Base-by-base conservation (phyloP, 2,797 vertebrate species). In the Neosilurus mollespiculum region DNA sequence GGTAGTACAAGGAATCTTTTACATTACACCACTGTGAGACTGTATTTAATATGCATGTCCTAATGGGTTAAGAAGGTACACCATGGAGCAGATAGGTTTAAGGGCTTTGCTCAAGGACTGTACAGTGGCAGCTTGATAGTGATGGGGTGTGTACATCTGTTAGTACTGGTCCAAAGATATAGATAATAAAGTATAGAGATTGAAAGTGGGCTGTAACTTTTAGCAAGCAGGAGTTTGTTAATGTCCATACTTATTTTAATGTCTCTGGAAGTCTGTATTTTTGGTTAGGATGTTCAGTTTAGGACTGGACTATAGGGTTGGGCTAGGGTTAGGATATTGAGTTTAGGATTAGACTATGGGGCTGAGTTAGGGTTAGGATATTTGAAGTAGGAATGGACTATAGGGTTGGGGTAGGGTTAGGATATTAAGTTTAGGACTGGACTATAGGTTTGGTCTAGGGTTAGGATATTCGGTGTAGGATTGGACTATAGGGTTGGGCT, bases 1-100 rank as follows among this genome's bases (percentile, higher is more conserved):
- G 92, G 94, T 95, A 71, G 24, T 58, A 16, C 3, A 34, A 59
- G 12, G 4, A 18, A 56, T 34, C 9, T 34, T 56, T 43, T 43
- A 43, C 37, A 43, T 43, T 43, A 43, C 37, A 43, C 37, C 37
- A 43, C 37, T 2, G 37, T 43, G 37, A 43, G 37, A 6, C 37
- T 43, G 37, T 43, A 43, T 43, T 43, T 43, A 43, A 2, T 43
- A 43, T 43, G 37, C 37, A 43, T 43, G 37, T 43, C 37, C 37
- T 43, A 43, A 43, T 6, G 37, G 37, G 37, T 43, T 43, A 6
- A 43, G 37, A 43, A 43, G 37, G 37, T 6, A 2, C 37, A 43
- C 37, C 2, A 43, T 43, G 37, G 37, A 43, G 37, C 37, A 43
- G 37, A 43, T 6, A 43, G 37, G 37, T 43, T 43, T 43, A 43